Conservation (phyloP, 1,140 invertebrate genomes). For the Aphaenogaster floridana region DNA sequence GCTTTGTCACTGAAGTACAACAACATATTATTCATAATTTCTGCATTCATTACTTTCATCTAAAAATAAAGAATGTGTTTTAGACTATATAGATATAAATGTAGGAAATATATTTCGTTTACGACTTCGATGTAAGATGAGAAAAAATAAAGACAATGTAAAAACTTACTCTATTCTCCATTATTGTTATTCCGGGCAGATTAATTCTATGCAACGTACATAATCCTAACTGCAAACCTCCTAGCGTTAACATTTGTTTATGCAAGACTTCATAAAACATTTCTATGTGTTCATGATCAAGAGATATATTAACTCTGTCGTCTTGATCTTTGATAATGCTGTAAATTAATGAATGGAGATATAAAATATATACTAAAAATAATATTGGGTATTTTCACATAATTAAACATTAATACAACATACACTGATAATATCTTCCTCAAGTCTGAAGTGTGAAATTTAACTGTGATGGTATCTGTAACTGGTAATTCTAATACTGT, state of each 20-base stretch:
- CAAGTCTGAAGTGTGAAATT: slow-evolving; percentile 70
- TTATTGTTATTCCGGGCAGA: slow-evolving; percentile 77
- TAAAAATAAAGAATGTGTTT: slow-evolving; percentile 66
- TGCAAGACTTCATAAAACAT: slow-evolving; percentile 78
- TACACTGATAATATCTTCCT: slow-evolving; percentile 77
- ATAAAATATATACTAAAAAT: slow-evolving; percentile 15
- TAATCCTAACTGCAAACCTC: slow-evolving; percentile 76
- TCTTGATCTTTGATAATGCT: slow-evolving; percentile 68
- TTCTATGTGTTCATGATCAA: slow-evolving; percentile 72
- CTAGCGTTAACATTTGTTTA: slow-evolving; percentile 69
- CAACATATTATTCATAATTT: slow-evolving; percentile 76
- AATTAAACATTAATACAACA: slow-evolving; percentile 42
- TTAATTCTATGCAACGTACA: slow-evolving; percentile 77
- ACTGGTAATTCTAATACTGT: slow-evolving; percentile 74
- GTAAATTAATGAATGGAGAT: slow-evolving; percentile 42
- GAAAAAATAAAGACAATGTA: background rate
- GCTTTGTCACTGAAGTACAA: slow-evolving; percentile 80
- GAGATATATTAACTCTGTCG: slow-evolving; percentile 37
- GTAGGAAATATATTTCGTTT: background rate
- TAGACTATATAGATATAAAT: background rate
- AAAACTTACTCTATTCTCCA: slow-evolving; percentile 76
- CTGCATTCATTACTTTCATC: slow-evolving; percentile 78
- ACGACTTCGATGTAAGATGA: background rate
- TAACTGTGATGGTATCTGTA: slow-evolving; percentile 76
- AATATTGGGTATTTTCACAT: background rate